Percentiles rank a stretch among this genome's conserved stretches.
Evolutionary conservation across 2,888 invertebrate species (phyloP).

Genomic region (Acanthosepion esculentum): DNA sequence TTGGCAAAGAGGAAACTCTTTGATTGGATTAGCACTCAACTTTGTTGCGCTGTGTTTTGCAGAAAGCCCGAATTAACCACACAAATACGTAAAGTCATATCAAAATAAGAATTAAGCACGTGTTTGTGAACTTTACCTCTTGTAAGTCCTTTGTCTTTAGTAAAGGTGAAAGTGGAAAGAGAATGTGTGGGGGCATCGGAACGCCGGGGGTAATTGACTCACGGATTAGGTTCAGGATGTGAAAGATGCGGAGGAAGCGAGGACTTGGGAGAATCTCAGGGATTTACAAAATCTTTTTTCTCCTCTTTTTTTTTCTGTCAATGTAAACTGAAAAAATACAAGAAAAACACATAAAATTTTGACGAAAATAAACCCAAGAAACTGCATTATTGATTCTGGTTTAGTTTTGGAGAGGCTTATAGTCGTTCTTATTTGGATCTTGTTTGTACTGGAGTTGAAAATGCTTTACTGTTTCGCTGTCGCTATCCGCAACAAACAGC

Average conservation of each 20-base stretch:
- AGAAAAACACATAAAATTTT: not conserved
- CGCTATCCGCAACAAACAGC: not conserved
- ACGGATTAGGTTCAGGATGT: not conserved
- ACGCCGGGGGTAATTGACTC: not conserved
- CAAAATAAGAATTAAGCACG: not conserved
- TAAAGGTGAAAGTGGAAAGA: not conserved
- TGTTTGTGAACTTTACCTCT: not conserved
- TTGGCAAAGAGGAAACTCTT: not conserved
- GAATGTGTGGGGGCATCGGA: not conserved
- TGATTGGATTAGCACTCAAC: not conserved
- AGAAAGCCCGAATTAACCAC: not conserved
- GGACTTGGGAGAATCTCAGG: not conserved
- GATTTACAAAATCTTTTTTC: not conserved
- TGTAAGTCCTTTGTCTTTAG: conserved; percentile 3
- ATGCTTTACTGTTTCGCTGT: not conserved
- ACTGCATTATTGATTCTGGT: not conserved
- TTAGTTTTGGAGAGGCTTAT: not conserved
- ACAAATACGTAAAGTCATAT: conserved; percentile 20
- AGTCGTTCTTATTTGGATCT: not conserved
- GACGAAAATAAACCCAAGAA: not conserved
- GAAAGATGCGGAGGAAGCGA: not conserved
- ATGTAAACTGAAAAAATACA: not conserved
- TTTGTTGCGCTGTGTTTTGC: conserved; percentile 13
- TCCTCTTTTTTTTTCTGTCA: too few species aligned
- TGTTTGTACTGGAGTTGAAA: not conserved